Evolutionary conservation across 2,888 invertebrate species (phyloP).

Genomic region (Phymatocera aterrima): DNA sequence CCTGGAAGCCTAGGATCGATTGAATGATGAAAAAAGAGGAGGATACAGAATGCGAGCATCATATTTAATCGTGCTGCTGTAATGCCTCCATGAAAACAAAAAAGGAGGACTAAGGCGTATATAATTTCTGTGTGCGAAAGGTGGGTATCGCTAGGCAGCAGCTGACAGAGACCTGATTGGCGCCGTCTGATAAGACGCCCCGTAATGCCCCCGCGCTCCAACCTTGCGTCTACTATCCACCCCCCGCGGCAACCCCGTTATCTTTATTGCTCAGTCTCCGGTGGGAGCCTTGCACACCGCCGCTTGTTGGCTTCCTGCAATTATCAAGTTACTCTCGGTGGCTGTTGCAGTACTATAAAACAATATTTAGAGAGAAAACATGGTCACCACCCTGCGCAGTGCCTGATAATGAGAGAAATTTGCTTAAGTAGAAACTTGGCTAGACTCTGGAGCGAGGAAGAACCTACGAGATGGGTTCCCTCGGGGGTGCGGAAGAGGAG

Average conservation of each 20-base stretch:
- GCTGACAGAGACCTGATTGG: constrained; percentile 58
- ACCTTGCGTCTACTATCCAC: not conserved
- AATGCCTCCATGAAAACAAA: not conserved
- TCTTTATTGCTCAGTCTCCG: constrained; percentile 61
- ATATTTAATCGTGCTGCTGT: not conserved
- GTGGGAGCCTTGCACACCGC: constrained; percentile 41
- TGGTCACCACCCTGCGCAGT: constrained; percentile 48
- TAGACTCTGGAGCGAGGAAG: not conserved
- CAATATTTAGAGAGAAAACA: constrained; percentile 67
- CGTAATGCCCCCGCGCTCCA: constrained; percentile 53
- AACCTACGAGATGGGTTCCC: not conserved
- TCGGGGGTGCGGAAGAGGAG: not conserved
- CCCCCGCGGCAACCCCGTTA: constrained; percentile 52
- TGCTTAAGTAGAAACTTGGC: not conserved
- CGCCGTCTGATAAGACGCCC: constrained; percentile 59
- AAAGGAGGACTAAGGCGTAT: too few relatives aligned
- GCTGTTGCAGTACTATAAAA: constrained; percentile 56
- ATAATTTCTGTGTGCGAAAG: constrained; percentile 15
- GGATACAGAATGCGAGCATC: not conserved
- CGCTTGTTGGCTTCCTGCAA: constrained; percentile 49
- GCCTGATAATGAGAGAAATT: not conserved
- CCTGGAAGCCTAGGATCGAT: too few relatives aligned
- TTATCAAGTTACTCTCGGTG: constrained; percentile 52
- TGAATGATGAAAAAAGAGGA: not conserved
- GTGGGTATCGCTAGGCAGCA: constrained; percentile 54